phyloP scores from a whole-genome alignment of 2,888 invertebrate genomes.

The Barypeithes pellucidus region DNA sequence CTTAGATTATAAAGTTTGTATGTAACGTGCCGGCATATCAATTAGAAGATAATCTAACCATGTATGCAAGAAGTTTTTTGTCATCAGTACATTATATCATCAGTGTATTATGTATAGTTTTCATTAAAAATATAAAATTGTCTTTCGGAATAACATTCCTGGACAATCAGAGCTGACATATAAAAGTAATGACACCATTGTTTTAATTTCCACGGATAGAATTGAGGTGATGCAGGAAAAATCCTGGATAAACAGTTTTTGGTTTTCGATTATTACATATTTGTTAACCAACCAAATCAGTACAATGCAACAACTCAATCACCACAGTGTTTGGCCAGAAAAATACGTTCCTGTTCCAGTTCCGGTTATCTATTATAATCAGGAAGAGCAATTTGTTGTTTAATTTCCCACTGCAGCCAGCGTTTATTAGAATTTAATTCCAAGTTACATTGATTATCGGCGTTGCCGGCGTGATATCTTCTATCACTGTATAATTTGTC shows the following conservation, averaged over 20 bases:
- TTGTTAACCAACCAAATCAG: too few relatives aligned
- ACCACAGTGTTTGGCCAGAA: constrained; percentile 9
- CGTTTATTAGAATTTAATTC: constrained; percentile 24
- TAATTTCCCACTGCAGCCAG: constrained; percentile 19
- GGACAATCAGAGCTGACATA: too few relatives aligned
- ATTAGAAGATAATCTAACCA: background rate
- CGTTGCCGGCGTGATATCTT: background rate
- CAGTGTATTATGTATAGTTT: too few relatives aligned
- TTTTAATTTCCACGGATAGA: too few relatives aligned
- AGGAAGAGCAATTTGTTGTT: constrained; percentile 35
- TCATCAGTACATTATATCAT: too few relatives aligned
- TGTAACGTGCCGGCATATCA: background rate
- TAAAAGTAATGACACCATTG: too few relatives aligned
- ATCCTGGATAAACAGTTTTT: too few relatives aligned
- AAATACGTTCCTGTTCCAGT: constrained; percentile 49
- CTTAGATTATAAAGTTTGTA: background rate
- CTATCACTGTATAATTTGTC: background rate
- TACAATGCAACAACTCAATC: background rate
- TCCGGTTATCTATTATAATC: constrained; percentile 22
- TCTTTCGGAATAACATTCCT: too few relatives aligned
- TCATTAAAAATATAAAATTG: too few relatives aligned
- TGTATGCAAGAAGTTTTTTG: background rate
- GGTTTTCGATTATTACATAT: too few relatives aligned
- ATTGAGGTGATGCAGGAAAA: too few relatives aligned
- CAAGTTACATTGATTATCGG: constrained; percentile 4